Conservation (phyloP, 2,888 invertebrate species). For the Zele albiditarsus region DNA sequence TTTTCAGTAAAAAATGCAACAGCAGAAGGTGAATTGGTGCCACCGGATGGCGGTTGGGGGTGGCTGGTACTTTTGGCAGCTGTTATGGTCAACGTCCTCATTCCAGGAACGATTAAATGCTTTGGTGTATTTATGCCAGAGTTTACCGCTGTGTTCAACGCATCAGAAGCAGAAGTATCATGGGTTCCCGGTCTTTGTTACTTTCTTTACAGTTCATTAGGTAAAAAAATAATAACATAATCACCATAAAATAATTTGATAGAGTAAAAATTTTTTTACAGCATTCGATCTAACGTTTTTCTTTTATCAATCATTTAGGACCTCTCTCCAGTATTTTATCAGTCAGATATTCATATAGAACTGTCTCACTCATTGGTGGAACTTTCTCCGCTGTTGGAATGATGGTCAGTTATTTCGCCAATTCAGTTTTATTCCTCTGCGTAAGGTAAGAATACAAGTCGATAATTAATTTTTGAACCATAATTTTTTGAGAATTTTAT, state of each 20-base stretch:
- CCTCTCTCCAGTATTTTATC: constrained; percentile 90
- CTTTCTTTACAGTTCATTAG: constrained; percentile 90
- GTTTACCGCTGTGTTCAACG: constrained; percentile 85
- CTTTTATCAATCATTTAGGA: constrained; percentile 73
- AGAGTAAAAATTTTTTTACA: neutral
- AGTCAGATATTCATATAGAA: constrained; percentile 87
- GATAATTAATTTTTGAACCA: too few relatives aligned
- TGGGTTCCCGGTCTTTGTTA: constrained; percentile 92
- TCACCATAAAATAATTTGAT: constrained; percentile 15
- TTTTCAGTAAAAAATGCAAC: constrained; percentile 55
- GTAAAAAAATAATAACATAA: constrained; percentile 73
- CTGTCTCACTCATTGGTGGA: constrained; percentile 88
- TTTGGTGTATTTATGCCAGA: constrained; percentile 90
- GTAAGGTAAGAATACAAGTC: constrained; percentile 77
- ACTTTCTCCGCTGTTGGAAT: constrained; percentile 87
- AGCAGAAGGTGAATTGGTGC: constrained; percentile 82
- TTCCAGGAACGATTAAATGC: constrained; percentile 91
- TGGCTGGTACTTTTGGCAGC: constrained; percentile 84
- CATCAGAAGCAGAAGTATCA: constrained; percentile 82
- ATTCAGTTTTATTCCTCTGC: constrained; percentile 85
- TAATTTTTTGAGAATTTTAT: too few relatives aligned
- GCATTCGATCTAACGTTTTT: neutral
- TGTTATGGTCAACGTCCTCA: constrained; percentile 87
- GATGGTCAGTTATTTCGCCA: constrained; percentile 88
- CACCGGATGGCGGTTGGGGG: constrained; percentile 90